These are phyloP conservation scores for Dasysyrphus tricinctus DNA, from an alignment of 2,888 invertebrate genomes.

Conservation along the genomic window DNA sequence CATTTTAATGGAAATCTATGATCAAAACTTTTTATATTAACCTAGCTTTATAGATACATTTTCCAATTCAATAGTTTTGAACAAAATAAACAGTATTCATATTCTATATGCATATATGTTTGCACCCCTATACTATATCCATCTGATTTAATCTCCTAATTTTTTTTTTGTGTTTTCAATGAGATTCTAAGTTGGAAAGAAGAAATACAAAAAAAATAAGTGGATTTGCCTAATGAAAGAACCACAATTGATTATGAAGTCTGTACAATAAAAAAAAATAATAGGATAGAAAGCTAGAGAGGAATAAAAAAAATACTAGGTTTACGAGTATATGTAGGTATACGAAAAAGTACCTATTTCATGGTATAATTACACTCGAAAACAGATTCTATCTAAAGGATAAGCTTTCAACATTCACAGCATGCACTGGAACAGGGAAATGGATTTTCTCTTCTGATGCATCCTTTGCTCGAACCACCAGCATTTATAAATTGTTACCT, in stretches of 20 bases:
- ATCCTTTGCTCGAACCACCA: conserved; percentile 17
- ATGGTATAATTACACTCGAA: conserved; percentile 51
- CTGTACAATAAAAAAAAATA: conserved; percentile 5
- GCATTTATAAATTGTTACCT: conserved; percentile 16
- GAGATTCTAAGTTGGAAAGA: neutral
- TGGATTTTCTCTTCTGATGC: conserved; percentile 43
- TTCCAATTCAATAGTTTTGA: neutral
- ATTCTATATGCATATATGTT: neutral
- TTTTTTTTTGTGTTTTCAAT: neutral
- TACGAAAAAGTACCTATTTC: conserved; percentile 3
- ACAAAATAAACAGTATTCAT: neutral
- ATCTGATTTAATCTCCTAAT: neutral
- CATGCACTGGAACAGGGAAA: conserved; percentile 47
- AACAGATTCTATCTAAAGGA: conserved; percentile 42
- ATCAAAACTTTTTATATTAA: neutral
- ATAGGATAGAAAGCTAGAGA: neutral
- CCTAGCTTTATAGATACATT: neutral
- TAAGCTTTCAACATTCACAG: conserved; percentile 54
- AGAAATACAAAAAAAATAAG: conserved; percentile 1
- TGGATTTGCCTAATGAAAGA: conserved; percentile 42
- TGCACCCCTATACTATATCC: neutral
- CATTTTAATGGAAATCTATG: neutral
- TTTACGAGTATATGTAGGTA: too few relatives aligned
- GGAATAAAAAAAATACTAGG: neutral
- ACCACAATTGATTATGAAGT: conserved; percentile 48